A percentile compares a stretch with the other conserved stretches of the same genome.
Evolutionary conservation across 2,797 vertebrate species (phyloP).

Genomic region (Australoheros facetus): DNA sequence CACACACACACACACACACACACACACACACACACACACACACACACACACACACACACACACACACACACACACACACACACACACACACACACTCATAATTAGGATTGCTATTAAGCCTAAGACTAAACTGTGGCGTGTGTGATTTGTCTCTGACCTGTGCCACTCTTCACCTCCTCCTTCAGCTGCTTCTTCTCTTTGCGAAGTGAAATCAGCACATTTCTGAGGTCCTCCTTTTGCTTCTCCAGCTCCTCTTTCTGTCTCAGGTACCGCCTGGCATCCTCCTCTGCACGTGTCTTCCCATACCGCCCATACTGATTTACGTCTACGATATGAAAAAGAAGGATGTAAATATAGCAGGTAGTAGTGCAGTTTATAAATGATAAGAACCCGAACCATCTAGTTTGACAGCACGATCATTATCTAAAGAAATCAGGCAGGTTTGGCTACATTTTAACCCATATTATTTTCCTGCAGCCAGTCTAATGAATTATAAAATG

Average conservation of each 20-base stretch:
- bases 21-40: constrained; percentile 22
- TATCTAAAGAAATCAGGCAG: not conserved
- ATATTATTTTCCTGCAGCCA: constrained; percentile 3
- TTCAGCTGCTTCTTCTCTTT: constrained; percentile 88
- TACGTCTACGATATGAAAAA: constrained; percentile 79
- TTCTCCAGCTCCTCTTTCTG: constrained; percentile 94
- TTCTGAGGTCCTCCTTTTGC: constrained; percentile 88
- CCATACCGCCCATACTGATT: constrained; percentile 93
- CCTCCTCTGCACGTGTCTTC: constrained; percentile 95
- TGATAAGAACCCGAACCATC: not conserved
- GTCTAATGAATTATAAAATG: constrained; percentile 6
- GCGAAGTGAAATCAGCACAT: constrained; percentile 82
- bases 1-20: no score
- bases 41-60: constrained; percentile 6
- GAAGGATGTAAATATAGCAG: not conserved
- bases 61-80: constrained; percentile 21
- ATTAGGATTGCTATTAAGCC: not conserved
- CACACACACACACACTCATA: not conserved
- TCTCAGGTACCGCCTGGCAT: constrained; percentile 87
- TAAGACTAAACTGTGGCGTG: constrained; percentile 6
- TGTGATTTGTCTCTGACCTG: constrained; percentile 77
- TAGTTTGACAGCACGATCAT: not conserved
- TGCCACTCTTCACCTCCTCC: constrained; percentile 83
- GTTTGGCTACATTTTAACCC: constrained; percentile 16
- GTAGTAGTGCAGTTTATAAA: not conserved